Conservation (phyloP, 2,797 vertebrate genomes). For the Carapus acus region DNA sequence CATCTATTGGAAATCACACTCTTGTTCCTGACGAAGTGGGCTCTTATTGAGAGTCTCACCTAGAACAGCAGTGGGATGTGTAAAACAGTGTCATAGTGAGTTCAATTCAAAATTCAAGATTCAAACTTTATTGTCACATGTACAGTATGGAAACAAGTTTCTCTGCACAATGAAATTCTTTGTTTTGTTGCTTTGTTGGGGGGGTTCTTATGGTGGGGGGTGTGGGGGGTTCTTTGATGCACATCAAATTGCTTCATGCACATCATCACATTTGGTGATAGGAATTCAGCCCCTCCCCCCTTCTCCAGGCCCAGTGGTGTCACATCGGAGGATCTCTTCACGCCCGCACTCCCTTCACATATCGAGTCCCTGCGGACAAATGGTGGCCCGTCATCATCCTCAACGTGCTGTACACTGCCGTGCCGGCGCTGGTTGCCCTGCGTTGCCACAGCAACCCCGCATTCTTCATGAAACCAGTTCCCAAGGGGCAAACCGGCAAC, state of each 20-base stretch:
- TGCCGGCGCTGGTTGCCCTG: conserved; percentile 74
- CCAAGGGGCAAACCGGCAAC: conserved; percentile 32
- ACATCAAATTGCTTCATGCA: no score
- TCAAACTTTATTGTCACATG: no score
- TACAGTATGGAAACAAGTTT: no score
- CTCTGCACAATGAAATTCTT: no score
- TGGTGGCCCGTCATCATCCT: conserved; percentile 72
- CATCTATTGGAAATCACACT: neutral
- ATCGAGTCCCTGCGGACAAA: conserved; percentile 82
- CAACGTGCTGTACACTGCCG: conserved; percentile 72
- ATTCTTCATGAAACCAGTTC: conserved; percentile 73
- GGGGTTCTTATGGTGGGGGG: no score
- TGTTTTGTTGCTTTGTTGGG: no score
- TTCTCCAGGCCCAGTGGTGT: conserved; percentile 84
- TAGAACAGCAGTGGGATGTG: no score
- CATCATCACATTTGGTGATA: conserved; percentile 2
- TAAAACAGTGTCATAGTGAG: no score
- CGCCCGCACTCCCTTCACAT: conserved; percentile 85
- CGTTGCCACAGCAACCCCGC: conserved; percentile 74
- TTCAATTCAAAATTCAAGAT: no score
- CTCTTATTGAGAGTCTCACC: no score
- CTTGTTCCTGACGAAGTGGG: no score
- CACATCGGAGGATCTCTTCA: conserved; percentile 88
- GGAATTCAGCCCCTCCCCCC: conserved; percentile 5
- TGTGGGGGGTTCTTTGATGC: no score